Evolutionary conservation across 2,888 invertebrate genomes (phyloP).

Genomic region (Scelioninae gen. 1): DNA sequence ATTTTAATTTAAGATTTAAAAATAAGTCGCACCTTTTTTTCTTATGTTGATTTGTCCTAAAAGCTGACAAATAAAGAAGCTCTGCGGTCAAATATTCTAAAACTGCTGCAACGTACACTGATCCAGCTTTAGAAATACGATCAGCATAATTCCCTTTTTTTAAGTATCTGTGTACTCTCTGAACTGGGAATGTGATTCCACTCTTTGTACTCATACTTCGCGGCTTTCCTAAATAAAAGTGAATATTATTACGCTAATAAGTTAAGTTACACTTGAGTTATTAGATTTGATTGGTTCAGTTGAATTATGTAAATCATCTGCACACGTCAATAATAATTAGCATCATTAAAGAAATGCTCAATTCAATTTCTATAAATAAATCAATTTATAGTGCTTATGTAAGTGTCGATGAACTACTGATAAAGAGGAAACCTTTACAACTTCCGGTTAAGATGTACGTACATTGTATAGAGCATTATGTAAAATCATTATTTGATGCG

Average conservation of each 20-base stretch:
- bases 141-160: conserved; percentile 30
- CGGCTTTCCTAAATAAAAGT: conserved; percentile 13
- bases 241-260: conserved; percentile 11
- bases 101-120: conserved; percentile 5
- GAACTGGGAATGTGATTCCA: conserved; percentile 20
- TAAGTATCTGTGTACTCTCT: conserved; percentile 16
- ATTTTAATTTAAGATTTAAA: background rate
- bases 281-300: conserved; percentile 3
- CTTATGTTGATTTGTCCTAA: background rate
- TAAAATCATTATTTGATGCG: conserved; percentile 55
- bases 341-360: conserved; percentile 25
- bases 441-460: conserved; percentile 41
- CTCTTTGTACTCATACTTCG: background rate
- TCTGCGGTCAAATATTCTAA: conserved; percentile 25
- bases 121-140: background rate
- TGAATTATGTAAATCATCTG: conserved; percentile 14
- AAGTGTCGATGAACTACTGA: conserved; percentile 54
- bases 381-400: conserved; percentile 32
- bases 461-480: conserved; percentile 37
- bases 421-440: conserved; percentile 56
- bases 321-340: conserved; percentile 25
- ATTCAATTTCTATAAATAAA: conserved; percentile 49
- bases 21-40: background rate
- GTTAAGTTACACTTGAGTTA: background rate
- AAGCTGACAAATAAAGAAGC: background rate